Evolutionary conservation across 1,140 invertebrate species (phyloP), one percentile per base, ranked within the genome.

Genomic region (Nephila pilipes): DNA sequence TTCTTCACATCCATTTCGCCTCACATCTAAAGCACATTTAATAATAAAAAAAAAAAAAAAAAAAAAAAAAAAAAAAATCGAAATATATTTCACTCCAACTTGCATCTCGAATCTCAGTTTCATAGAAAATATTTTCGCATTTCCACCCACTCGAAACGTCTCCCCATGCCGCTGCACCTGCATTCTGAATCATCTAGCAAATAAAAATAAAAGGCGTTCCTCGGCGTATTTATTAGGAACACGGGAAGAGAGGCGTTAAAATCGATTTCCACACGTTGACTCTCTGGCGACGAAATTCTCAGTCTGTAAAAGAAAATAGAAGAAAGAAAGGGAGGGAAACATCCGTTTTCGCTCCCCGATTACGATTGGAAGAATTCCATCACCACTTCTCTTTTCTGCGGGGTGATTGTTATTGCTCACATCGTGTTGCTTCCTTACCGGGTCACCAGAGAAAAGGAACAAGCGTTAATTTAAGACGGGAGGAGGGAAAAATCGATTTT

Each of bases 201-300:
- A 46, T 46, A 46, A 10, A 46, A 46, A 10, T 46, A 46, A 46
- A 46, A 46, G 46, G 12, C 6, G 6, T 46, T 46, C 1, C 46
- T 63, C 20, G n/a, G 22, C 69, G 29, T 25, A 75, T 75, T 75
- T 75, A 75, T 36, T 75, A 75, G 69, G 32, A 18, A 36, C 6
- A 14, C 14, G 0, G 65, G 25, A 29, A 25, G 1, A 29, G 32
- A 36, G 69, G 69, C 69, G 69, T 75, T 75, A 32, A 36, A 75
- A 75, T 75, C 69, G 69, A 75, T 75, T 36, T 75, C 69, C 32
- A 75, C 32, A 36, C 29, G 36, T 75, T 75, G 69, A 36, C 69
- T 65, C 46, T 4, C 60, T 32, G 69, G 69, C 16, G 69, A 75
- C 16, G 29, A 75, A 36, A 75, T 75, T 75, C 69, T 25, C 69